Conservation (phyloP, 2,797 vertebrate genomes). For the Sebastes oblongus region DNA sequence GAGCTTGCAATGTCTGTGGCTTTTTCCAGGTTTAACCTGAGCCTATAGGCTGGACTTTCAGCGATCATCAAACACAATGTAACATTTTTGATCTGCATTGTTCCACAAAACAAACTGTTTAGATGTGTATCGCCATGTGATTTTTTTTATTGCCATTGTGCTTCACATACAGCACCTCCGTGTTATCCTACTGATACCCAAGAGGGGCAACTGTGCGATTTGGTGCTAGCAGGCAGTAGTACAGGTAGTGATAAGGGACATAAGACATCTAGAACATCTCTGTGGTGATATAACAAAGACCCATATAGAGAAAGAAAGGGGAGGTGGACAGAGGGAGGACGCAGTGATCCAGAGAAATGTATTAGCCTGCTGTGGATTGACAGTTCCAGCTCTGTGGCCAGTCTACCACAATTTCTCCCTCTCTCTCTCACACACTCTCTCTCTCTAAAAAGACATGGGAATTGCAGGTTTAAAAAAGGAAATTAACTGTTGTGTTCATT, state of each 20-base stretch:
- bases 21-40: background rate
- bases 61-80: background rate
- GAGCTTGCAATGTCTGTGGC: background rate
- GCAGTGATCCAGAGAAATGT: constrained; percentile 49
- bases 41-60: background rate
- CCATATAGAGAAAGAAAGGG: constrained; percentile 2
- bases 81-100: background rate
- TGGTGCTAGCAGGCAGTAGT: background rate
- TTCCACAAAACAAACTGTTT: background rate
- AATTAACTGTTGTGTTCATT: constrained; percentile 1
- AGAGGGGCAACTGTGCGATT: background rate
- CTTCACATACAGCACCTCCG: background rate
- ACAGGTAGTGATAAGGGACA: background rate
- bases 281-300: background rate
- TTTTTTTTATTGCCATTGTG: background rate
- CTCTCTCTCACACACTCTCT: background rate
- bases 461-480: background rate
- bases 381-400: constrained; percentile 3
- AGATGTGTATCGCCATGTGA: background rate
- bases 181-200: background rate
- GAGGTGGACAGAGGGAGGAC: constrained; percentile 19
- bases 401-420: background rate
- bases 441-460: background rate
- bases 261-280: background rate
- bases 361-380: constrained; percentile 40